phyloP scores from a whole-genome alignment of 2,113 vertebrate genomes.

The Terrapene triunguis region DNA sequence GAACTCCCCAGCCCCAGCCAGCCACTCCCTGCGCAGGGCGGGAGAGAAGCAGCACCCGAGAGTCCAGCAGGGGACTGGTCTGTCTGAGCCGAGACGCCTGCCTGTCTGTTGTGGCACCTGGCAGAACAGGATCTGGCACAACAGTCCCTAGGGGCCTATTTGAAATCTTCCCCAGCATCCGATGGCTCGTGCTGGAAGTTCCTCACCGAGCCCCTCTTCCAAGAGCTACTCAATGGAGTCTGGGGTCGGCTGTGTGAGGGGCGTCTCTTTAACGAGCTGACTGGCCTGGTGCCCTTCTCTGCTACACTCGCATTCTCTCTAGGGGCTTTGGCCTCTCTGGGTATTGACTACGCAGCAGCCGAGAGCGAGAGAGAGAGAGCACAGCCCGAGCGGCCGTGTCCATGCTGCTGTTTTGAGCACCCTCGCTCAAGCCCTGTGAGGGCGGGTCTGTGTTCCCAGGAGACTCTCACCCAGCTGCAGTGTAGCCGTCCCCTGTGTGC shows the following conservation, averaged over 20 bases:
- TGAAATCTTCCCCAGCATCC: background rate
- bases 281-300: background rate
- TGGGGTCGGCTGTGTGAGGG: background rate
- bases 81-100: background rate
- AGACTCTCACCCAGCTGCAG: background rate
- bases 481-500: background rate
- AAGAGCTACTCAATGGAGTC: fast-evolving
- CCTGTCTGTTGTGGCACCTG: background rate
- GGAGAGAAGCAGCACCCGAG: background rate
- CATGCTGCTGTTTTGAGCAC: too few relatives aligned
- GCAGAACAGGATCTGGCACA: too few relatives aligned
- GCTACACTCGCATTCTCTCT: background rate
- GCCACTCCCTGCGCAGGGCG: background rate
- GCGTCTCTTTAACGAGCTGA: background rate
- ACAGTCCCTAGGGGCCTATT: background rate
- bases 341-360: background rate
- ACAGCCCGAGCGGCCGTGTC: too few relatives aligned
- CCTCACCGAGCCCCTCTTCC: background rate
- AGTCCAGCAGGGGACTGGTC: background rate
- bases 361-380: too few relatives aligned
- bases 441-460: background rate
- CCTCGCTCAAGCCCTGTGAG: fast-evolving
- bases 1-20: background rate
- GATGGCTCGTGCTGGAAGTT: background rate
- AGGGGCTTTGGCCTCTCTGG: background rate